Percentiles rank a stretch among this genome's conserved stretches.
Evolutionary conservation across 2,888 invertebrate genomes (phyloP).

Genomic region (Tipula confusa): DNA sequence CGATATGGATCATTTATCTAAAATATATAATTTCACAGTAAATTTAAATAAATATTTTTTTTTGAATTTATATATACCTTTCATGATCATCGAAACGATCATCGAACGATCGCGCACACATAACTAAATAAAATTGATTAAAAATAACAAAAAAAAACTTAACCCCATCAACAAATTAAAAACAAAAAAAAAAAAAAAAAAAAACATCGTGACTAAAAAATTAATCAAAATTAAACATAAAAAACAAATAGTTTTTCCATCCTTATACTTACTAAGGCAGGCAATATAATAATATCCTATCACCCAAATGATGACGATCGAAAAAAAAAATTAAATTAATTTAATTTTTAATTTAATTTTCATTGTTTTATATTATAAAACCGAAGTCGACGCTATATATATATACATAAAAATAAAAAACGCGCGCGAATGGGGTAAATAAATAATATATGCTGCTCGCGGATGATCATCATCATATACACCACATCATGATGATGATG

Average conservation of each 20-base stretch:
- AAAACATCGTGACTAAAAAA: neutral
- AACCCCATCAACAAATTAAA: neutral
- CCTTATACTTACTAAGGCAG: no score
- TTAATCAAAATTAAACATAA: neutral
- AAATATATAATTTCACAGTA: slow-evolving; percentile 25
- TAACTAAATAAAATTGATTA: neutral
- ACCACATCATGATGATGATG: neutral
- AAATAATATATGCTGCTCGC: neutral
- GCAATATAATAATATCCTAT: no score
- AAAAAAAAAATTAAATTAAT: neutral
- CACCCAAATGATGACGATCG: neutral
- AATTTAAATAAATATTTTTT: slow-evolving; percentile 15
- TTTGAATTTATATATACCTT: neutral
- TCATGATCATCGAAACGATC: slow-evolving; percentile 5
- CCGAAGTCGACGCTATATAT: neutral
- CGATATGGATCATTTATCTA: slow-evolving; percentile 25
- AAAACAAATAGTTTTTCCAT: neutral
- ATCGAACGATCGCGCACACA: neutral
- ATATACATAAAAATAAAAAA: neutral
- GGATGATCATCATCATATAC: neutral
- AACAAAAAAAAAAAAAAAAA: neutral
- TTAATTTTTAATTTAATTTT: neutral
- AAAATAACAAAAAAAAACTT: neutral
- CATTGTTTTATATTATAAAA: neutral
- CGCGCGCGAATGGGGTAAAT: neutral